Conservation (phyloP, 2,797 vertebrate species). For the Loris lydekkerianus region DNA sequence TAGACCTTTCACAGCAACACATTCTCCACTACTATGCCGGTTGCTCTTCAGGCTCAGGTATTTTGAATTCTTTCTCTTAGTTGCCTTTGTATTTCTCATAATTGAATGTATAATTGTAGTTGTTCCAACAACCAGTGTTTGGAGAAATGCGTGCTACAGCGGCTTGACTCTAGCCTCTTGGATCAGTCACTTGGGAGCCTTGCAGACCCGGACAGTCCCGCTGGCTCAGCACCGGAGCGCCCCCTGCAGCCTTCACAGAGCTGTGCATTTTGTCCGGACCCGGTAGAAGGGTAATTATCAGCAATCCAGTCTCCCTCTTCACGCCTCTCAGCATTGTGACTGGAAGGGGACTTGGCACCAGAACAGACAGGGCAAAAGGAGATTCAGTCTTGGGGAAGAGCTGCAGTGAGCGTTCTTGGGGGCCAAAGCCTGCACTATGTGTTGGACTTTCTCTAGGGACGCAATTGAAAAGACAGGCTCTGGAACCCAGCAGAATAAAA, state of each 20-base stretch:
- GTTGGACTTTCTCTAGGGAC: background rate
- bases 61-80: slow-evolving; percentile 39
- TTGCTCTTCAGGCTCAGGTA: slow-evolving; percentile 34
- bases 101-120: background rate
- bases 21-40: background rate
- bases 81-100: slow-evolving; percentile 27
- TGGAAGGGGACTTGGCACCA: background rate
- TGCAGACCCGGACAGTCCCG: accelerated
- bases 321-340: background rate
- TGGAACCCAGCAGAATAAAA: background rate
- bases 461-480: background rate
- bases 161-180: background rate
- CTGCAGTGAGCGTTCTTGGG: background rate
- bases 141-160: background rate
- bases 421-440: accelerated
- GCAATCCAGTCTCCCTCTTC: background rate
- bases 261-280: background rate
- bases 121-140: background rate
- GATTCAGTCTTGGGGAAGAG: background rate
- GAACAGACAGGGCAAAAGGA: background rate
- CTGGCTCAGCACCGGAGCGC: background rate
- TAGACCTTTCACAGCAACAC: background rate
- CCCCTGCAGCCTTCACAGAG: slow-evolving; percentile 55
- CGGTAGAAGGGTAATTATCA: accelerated
- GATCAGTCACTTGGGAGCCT: background rate